Evolutionary conservation across 2,888 invertebrate genomes (phyloP), one percentile per base, ranked within the genome.

Genomic region (Ectobius pallidus): DNA sequence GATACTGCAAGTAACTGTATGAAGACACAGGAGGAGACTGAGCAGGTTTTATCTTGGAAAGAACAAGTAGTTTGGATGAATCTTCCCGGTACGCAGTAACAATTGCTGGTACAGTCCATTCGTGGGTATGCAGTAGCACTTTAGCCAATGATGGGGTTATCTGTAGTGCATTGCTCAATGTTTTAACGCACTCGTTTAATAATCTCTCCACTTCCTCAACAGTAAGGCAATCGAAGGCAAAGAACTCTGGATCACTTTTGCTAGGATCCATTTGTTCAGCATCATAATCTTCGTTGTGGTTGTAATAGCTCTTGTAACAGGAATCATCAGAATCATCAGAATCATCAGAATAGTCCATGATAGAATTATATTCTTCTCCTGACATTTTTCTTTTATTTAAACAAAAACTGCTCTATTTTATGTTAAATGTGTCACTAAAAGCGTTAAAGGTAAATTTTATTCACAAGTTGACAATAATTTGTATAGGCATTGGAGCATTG

Each of bases 81-180:
- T 94, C 93, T 80, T 91, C 90, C 76, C 90, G 90, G 85, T 94
- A 96, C 81, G 93, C 93, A 79, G 87, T 87, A 73, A 93, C 89
- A 76, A 97, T 92, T 78, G 92, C 92, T 81, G 90, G 89, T 78
- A 93, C 89, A 81, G 92, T 90, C 99, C 99, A 99, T 80, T 91
- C 89, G 84, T 96, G 93, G 70, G 92, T 91, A 82, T 97, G 94
- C 75, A 99, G 87, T 79, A 98, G 88, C 78, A 95, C 92, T 88
- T 98, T 98, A 76, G 97, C 96, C 78, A 97, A 85, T 70, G 96
- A 94, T 79, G 97, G 97, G 77, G 94, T 92, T 79, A 97, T 92
- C 85, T 94, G 80, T 75, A 78, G 87, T 82, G 90, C 91, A 82
- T 92, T 92, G 83, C 95, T 95, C 73, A 97, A 87, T 77, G 90